Evolutionary conservation across 53 echinoderm and acorn worm species (phyloP).

Genomic region (Henricia sp.): DNA sequence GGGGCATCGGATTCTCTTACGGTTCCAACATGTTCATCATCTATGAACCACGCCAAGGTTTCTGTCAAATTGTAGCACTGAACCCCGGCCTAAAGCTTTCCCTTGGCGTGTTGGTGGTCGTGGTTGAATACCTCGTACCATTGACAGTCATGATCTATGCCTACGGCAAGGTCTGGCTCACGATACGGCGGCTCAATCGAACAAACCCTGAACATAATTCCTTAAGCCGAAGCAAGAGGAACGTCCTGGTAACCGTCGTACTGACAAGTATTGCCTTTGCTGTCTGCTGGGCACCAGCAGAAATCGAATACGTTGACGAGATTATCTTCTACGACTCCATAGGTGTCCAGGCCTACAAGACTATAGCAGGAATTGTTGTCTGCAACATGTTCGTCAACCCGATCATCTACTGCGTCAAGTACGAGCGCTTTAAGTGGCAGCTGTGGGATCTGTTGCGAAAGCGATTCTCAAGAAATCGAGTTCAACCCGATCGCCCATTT

Average conservation of each 20-base stretch:
- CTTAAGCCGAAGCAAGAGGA: constrained; percentile 1
- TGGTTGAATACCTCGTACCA: not conserved
- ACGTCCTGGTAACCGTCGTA: constrained; percentile 17
- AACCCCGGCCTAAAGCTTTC: not conserved
- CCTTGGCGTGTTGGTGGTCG: not conserved
- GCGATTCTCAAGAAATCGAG: not conserved
- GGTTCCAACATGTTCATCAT: not conserved
- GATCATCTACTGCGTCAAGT: constrained; percentile 32
- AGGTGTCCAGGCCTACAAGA: not conserved
- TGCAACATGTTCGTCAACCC: constrained; percentile 49
- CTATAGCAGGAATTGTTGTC: not conserved
- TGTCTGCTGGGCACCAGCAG: constrained; percentile 43
- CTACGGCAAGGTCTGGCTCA: not conserved
- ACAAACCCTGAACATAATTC: not conserved
- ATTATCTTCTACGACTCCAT: not conserved
- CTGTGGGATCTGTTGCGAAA: not conserved
- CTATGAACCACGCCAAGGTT: not conserved
- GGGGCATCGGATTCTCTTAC: constrained; percentile 29
- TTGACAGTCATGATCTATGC: constrained; percentile 2
- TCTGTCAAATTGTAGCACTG: not conserved
- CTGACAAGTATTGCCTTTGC: not conserved
- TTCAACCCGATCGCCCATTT: not conserved
- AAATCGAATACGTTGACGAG: not conserved
- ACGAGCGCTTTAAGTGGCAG: constrained; percentile 13
- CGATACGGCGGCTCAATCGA: not conserved